These are phyloP conservation scores for Heliothis peltigera DNA, from an alignment of 2,888 invertebrate species.

Conservation along the genomic window DNA sequence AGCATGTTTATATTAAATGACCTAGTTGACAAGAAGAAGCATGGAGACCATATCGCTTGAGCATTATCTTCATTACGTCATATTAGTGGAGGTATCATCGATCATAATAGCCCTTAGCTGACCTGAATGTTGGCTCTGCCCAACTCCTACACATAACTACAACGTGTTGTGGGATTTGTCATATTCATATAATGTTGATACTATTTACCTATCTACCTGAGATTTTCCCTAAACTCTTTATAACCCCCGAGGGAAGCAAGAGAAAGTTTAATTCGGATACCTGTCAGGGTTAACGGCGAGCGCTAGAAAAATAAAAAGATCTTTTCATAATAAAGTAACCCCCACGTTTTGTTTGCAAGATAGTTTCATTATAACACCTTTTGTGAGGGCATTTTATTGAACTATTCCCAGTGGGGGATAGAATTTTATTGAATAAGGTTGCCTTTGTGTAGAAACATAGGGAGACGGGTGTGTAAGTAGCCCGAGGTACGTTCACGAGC, in stretches of 20 bases:
- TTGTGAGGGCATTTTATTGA: slow-evolving; percentile 60
- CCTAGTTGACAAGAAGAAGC: slow-evolving; percentile 39
- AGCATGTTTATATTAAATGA: slow-evolving; percentile 41
- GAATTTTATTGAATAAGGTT: slow-evolving; percentile 63
- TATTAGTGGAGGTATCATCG: slow-evolving; percentile 27
- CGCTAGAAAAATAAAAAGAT: slow-evolving; percentile 39
- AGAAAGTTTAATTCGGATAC: slow-evolving; percentile 32
- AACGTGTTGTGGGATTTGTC: slow-evolving; percentile 5
- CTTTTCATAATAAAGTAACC: slow-evolving; percentile 55
- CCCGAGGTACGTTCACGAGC: slow-evolving; percentile 43
- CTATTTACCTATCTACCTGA: slow-evolving; percentile 27
- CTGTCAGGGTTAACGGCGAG: slow-evolving; percentile 18
- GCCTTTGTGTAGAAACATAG: slow-evolving; percentile 54
- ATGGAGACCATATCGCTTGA: slow-evolving; percentile 18
- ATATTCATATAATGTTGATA: slow-evolving; percentile 25
- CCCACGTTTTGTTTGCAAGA: slow-evolving; percentile 60
- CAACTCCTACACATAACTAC: background rate
- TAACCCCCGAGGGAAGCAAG: slow-evolving; percentile 21
- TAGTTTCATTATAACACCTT: slow-evolving; percentile 65
- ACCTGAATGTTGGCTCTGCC: background rate
- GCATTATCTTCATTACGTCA: slow-evolving; percentile 35
- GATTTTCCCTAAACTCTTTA: slow-evolving; percentile 26
- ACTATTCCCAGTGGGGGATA: slow-evolving; percentile 55
- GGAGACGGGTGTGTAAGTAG: slow-evolving; percentile 41
- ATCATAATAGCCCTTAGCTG: slow-evolving; percentile 27